These are phyloP conservation scores for Dryobotodes eremita DNA, from an alignment of 2,888 invertebrate species.

Conservation along the genomic window DNA sequence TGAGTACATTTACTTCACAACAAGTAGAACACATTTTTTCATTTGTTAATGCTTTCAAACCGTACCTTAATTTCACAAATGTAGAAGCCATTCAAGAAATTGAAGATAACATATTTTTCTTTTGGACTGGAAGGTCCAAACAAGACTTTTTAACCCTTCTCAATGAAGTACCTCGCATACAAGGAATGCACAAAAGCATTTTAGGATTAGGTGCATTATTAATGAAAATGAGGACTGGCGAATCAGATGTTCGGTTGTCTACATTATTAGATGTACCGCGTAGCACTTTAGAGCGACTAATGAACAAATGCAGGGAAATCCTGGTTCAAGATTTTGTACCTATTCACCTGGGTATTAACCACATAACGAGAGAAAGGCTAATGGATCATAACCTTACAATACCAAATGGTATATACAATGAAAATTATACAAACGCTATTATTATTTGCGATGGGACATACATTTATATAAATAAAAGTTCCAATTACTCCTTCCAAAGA, in stretches of 20 bases:
- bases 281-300: constrained; percentile 24
- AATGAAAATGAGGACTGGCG: constrained; percentile 25
- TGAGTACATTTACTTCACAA: background rate
- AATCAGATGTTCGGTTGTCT: constrained; percentile 21
- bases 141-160: constrained; percentile 29
- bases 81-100: constrained; percentile 27
- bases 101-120: constrained; percentile 39
- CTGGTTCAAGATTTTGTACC: constrained; percentile 53
- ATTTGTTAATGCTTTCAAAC: constrained; percentile 32
- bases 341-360: constrained; percentile 37
- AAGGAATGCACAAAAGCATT: constrained; percentile 27
- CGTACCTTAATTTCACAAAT: constrained; percentile 32
- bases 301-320: constrained; percentile 43
- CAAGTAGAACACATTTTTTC: constrained; percentile 32
- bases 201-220: constrained; percentile 30
- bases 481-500: constrained; percentile 33
- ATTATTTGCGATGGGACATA: constrained; percentile 27
- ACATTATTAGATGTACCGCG: constrained; percentile 25
- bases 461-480: constrained; percentile 34
- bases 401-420: constrained; percentile 47
- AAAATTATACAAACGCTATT: constrained; percentile 17
- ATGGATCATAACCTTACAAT: constrained; percentile 33
- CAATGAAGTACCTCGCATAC: constrained; percentile 40
- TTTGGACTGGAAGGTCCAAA: constrained; percentile 41
- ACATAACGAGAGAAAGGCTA: constrained; percentile 38